phyloP scores from a whole-genome alignment of 2,888 invertebrate genomes.

The Plemyria rubiginata region DNA sequence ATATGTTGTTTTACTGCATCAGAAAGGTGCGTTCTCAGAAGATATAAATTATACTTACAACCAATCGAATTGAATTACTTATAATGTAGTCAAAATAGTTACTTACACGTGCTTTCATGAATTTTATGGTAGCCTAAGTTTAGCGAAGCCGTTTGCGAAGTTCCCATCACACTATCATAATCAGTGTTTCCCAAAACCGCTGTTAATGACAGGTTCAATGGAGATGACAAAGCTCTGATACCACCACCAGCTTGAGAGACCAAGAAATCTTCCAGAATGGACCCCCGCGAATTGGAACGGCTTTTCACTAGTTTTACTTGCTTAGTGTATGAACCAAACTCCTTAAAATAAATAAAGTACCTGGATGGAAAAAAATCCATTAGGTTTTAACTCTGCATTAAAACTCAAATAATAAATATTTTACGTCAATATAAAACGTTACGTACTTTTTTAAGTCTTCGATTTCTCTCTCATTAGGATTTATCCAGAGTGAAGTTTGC shows the following conservation, averaged over 20 bases:
- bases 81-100: neutral
- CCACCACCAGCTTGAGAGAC: constrained; percentile 52
- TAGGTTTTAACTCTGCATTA: neutral
- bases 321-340: constrained; percentile 80
- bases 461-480: constrained; percentile 79
- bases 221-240: constrained; percentile 53
- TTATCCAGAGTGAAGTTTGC: constrained; percentile 74
- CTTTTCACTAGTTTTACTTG: constrained; percentile 76
- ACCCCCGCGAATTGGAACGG: constrained; percentile 77
- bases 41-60: too few species aligned
- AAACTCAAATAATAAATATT: neutral
- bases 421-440: constrained; percentile 2
- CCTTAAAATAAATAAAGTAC: constrained; percentile 83
- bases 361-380: constrained; percentile 57
- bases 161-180: constrained; percentile 55
- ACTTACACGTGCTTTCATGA: constrained; percentile 75
- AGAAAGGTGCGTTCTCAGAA: too few species aligned
- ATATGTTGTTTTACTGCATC: too few species aligned
- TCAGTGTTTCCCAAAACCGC: constrained; percentile 62
- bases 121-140: constrained; percentile 64
- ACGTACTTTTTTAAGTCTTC: constrained; percentile 83
- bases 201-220: constrained; percentile 61
- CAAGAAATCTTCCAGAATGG: constrained; percentile 74
- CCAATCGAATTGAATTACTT: too few species aligned
- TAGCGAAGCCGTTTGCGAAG: constrained; percentile 55